These are phyloP conservation scores for Dasysyrphus albostriatus DNA, from an alignment of 2,888 invertebrate genomes.

Conservation along the genomic window DNA sequence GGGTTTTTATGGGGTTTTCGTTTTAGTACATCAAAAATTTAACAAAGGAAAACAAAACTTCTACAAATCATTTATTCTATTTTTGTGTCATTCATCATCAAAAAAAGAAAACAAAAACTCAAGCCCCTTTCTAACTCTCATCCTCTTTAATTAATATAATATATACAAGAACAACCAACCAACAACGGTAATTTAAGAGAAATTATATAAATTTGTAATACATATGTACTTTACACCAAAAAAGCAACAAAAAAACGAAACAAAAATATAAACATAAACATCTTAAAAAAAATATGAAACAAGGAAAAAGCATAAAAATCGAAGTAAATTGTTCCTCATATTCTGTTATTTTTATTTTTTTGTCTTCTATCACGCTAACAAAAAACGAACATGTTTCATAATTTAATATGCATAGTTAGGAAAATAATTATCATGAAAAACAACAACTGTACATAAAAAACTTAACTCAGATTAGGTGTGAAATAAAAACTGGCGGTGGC, in stretches of 20 bases:
- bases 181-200: constrained; percentile 72
- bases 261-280: constrained; percentile 47
- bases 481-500: not conserved
- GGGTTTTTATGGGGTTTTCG: constrained; percentile 50
- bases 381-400: constrained; percentile 14
- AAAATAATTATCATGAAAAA: constrained; percentile 5
- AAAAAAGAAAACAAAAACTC: constrained; percentile 18
- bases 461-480: constrained; percentile 16
- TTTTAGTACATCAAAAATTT: constrained; percentile 27
- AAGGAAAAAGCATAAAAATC: constrained; percentile 46
- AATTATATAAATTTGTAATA: constrained; percentile 74
- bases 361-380: constrained; percentile 10
- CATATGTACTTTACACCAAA: constrained; percentile 69
- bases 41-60: constrained; percentile 20
- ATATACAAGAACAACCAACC: constrained; percentile 64
- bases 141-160: constrained; percentile 46
- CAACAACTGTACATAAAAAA: not conserved
- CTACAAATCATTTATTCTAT: constrained; percentile 24
- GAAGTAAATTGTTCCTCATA: constrained; percentile 61
- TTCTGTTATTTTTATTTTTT: constrained; percentile 27
- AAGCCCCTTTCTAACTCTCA: constrained; percentile 48
- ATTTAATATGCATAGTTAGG: not conserved
- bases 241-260: constrained; percentile 43
- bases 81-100: constrained; percentile 35
- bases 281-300: constrained; percentile 50